A percentile compares a stretch with the other conserved stretches of the same genome.
Evolutionary conservation across 2,888 invertebrate species (phyloP).

Genomic region (Spicauda simplicius): DNA sequence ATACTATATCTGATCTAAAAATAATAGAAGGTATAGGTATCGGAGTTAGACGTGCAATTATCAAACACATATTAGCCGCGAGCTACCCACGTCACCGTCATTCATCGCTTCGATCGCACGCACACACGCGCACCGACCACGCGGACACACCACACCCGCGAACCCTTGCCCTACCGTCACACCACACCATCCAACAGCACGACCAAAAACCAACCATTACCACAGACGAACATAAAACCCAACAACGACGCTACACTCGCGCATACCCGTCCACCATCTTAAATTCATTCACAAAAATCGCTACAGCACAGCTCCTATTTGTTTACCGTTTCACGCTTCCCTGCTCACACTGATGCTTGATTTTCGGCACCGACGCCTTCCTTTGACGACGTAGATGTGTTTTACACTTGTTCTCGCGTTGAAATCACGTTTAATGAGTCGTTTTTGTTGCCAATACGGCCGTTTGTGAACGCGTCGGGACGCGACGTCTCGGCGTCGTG

Average conservation of each 20-base stretch:
- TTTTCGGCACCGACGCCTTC: constrained; percentile 46
- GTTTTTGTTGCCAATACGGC: constrained; percentile 69
- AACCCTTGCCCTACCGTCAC: constrained; percentile 42
- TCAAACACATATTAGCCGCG: constrained; percentile 71
- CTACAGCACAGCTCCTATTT: constrained; percentile 70
- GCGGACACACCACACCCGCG: constrained; percentile 42
- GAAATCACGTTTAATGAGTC: constrained; percentile 53
- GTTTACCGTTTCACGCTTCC: constrained; percentile 75
- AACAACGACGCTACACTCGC: constrained; percentile 57
- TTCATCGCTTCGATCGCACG: constrained; percentile 80
- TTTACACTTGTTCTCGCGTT: constrained; percentile 53
- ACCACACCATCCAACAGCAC: constrained; percentile 40
- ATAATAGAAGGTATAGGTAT: constrained; percentile 61
- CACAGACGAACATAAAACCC: constrained; percentile 56
- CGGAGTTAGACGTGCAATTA: constrained; percentile 58
- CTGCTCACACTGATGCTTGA: constrained; percentile 49
- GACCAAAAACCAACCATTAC: constrained; percentile 41
- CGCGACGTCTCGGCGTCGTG: constrained; percentile 55
- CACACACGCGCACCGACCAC: constrained; percentile 58
- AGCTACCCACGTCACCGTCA: constrained; percentile 75
- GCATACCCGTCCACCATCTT: constrained; percentile 78
- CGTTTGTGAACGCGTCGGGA: constrained; percentile 50
- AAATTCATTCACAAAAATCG: constrained; percentile 84
- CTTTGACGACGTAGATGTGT: constrained; percentile 38
- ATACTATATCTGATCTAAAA: constrained; percentile 65